Conservation (phyloP, 2,888 invertebrate species). For the Apotomis capreana region DNA sequence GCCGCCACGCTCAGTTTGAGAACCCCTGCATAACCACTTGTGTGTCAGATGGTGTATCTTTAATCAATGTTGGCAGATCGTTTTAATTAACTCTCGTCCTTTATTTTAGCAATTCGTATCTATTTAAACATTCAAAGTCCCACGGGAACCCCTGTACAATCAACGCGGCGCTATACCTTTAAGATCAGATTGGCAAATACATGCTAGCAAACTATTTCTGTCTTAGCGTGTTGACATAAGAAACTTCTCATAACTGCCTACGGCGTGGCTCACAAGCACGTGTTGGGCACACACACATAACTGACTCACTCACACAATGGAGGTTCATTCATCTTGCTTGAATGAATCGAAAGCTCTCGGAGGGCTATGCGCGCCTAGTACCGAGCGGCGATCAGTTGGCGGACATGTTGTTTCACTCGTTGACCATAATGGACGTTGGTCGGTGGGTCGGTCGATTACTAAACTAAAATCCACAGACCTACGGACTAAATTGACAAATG, state of each 20-base stretch:
- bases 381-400: slow-evolving; percentile 66
- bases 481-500: no score
- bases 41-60: slow-evolving; percentile 62
- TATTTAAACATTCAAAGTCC: slow-evolving; percentile 21
- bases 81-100: slow-evolving; percentile 36
- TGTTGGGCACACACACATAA: slow-evolving; percentile 60
- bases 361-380: slow-evolving; percentile 73
- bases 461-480: no score
- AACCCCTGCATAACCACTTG: slow-evolving; percentile 52
- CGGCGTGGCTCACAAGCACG: slow-evolving; percentile 75
- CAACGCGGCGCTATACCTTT: slow-evolving; percentile 38
- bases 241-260: slow-evolving; percentile 82
- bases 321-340: slow-evolving; percentile 70
- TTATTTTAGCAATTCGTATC: slow-evolving; percentile 38
- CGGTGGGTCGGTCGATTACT: slow-evolving; percentile 18
- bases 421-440: slow-evolving; percentile 50
- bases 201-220: slow-evolving; percentile 76
- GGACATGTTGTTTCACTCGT: slow-evolving; percentile 73
- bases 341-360: slow-evolving; percentile 71
- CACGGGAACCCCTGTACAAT: slow-evolving; percentile 25
- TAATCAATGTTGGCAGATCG: slow-evolving; percentile 59
- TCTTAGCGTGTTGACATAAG: slow-evolving; percentile 78
- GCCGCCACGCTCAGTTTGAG: no score
- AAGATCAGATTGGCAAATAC: slow-evolving; percentile 64
- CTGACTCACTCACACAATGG: slow-evolving; percentile 61